phyloP scores from a whole-genome alignment of 64 coral and sea anemone genomes.

The Exaiptasia diaphana region DNA sequence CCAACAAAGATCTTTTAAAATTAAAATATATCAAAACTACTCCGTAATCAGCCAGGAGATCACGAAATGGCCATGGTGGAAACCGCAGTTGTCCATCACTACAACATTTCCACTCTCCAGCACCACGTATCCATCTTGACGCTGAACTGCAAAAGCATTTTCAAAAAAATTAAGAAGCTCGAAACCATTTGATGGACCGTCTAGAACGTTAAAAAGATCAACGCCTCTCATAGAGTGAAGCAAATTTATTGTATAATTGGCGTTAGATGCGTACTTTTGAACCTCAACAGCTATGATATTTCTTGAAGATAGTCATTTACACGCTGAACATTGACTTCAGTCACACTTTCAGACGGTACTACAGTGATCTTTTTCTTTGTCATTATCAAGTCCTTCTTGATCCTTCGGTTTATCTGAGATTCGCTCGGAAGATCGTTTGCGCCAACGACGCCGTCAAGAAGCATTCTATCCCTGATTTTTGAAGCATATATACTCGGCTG shows the following conservation, averaged over 20 bases:
- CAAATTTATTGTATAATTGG: constrained; percentile 57
- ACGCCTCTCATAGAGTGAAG: constrained; percentile 48
- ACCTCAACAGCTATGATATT: constrained; percentile 24
- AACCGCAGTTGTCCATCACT: constrained; percentile 25
- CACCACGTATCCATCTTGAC: constrained; percentile 8
- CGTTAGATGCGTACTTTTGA: constrained; percentile 26
- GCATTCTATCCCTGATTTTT: constrained; percentile 4
- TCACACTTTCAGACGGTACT: neutral
- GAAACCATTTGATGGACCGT: constrained; percentile 51
- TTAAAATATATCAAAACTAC: no score
- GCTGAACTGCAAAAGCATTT: constrained; percentile 22
- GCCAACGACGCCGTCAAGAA: constrained; percentile 35
- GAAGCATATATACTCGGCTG: constrained; percentile 23
- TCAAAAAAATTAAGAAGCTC: constrained; percentile 54
- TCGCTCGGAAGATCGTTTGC: constrained; percentile 9
- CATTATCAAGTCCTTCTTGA: neutral
- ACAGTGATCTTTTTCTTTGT: constrained; percentile 26
- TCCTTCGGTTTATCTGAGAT: constrained; percentile 10
- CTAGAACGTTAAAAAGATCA: constrained; percentile 52
- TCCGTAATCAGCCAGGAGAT: no score
- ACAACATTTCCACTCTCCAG: constrained; percentile 18
- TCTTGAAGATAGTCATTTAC: neutral
- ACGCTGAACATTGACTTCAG: neutral
- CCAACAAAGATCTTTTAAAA: no score
- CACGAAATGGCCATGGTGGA: neutral